Evolutionary conservation across 2,888 invertebrate species (phyloP).

Genomic region (Chorisops tibialis): DNA sequence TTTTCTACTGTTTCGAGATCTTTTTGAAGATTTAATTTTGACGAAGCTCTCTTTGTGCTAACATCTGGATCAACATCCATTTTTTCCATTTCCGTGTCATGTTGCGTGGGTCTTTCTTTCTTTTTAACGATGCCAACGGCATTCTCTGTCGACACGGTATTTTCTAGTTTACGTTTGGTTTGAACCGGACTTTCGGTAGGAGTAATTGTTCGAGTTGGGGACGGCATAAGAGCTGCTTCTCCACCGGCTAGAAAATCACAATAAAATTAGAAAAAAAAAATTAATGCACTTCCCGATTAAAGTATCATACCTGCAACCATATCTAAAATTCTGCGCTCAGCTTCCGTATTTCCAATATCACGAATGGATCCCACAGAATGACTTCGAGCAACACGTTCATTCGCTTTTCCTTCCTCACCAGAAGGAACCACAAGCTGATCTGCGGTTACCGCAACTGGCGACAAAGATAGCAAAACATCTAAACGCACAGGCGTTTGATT

Average conservation of each 20-base stretch:
- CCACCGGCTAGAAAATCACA: constrained; percentile 45
- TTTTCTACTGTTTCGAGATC: constrained; percentile 46
- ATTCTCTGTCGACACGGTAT: constrained; percentile 69
- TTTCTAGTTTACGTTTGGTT: constrained; percentile 72
- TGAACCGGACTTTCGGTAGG: constrained; percentile 55
- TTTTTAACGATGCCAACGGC: constrained; percentile 57
- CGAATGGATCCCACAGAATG: constrained; percentile 73
- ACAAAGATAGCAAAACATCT: constrained; percentile 79
- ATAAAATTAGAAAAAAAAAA: background rate
- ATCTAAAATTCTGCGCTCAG: constrained; percentile 70
- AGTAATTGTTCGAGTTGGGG: constrained; percentile 59
- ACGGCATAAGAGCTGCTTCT: constrained; percentile 58
- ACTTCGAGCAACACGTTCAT: constrained; percentile 58
- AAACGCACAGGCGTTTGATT: constrained; percentile 87
- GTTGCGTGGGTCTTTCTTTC: constrained; percentile 59
- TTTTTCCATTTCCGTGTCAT: constrained; percentile 39
- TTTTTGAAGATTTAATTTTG: constrained; percentile 39
- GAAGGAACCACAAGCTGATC: constrained; percentile 70
- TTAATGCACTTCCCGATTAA: background rate
- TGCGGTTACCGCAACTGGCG: constrained; percentile 74
- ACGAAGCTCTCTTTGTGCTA: background rate
- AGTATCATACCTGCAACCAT: constrained; percentile 58
- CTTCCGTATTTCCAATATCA: constrained; percentile 68
- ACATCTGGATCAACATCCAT: constrained; percentile 35
- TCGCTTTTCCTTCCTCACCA: constrained; percentile 53